Conservation (phyloP, 2,888 invertebrate genomes). For the Pseudolycoriella hygida region DNA sequence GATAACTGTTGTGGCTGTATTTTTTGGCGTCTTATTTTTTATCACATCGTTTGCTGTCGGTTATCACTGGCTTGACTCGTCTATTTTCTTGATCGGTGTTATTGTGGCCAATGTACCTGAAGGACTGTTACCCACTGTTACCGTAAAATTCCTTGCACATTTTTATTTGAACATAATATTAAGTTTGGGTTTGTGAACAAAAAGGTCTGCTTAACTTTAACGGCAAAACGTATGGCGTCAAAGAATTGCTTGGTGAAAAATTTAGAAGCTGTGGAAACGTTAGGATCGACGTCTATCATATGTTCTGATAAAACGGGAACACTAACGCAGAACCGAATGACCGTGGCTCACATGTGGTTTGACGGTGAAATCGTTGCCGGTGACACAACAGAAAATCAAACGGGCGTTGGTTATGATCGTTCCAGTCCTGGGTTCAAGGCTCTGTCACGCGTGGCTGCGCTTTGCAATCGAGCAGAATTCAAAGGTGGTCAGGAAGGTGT, state of each 20-base stretch:
- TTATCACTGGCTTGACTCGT: constrained; percentile 98
- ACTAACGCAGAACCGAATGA: too few relatives aligned
- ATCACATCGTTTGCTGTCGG: constrained; percentile 95
- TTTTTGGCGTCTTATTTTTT: constrained; percentile 88
- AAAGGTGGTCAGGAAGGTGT: constrained; percentile 85
- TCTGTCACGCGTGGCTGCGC: constrained; percentile 78
- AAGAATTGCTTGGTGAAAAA: too few relatives aligned
- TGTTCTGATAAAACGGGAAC: too few relatives aligned
- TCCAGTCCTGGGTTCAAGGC: constrained; percentile 72
- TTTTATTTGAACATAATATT: too few relatives aligned
- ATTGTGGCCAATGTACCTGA: constrained; percentile 99
- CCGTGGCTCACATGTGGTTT: constrained; percentile 99
- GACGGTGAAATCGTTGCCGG: constrained; percentile 98
- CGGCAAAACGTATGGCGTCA: too few relatives aligned
- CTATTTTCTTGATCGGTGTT: constrained; percentile 98
- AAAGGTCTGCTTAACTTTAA: constrained; percentile 98
- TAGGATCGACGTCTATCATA: constrained; percentile 97
- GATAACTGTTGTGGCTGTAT: constrained; percentile 91
- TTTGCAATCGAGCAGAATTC: constrained; percentile 98
- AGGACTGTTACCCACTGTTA: constrained; percentile 95
- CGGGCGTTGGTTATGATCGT: constrained; percentile 82
- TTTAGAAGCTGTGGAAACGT: too few relatives aligned
- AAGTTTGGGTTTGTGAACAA: constrained; percentile 93
- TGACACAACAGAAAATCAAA: constrained; percentile 97
- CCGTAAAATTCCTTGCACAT: too few relatives aligned